These are phyloP conservation scores for Augochlora pura DNA, from an alignment of 1,140 invertebrate genomes.

Conservation along the genomic window DNA sequence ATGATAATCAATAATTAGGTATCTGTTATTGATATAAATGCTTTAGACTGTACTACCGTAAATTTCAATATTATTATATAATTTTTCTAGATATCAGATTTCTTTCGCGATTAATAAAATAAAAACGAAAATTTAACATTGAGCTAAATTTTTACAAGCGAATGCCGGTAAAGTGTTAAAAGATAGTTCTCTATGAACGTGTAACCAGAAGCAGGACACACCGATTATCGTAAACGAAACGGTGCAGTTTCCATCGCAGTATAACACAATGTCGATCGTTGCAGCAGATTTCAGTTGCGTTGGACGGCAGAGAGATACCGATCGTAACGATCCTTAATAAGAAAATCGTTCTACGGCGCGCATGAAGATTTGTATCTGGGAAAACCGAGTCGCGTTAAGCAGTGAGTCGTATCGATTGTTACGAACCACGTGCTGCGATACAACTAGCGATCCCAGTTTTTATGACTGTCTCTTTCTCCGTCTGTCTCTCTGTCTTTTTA, in stretches of 20 bases:
- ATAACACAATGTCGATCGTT: background rate
- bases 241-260: background rate
- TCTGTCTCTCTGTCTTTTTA: too few species aligned
- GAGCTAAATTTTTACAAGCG: too few species aligned
- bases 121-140: too few species aligned
- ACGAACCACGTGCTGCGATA: slow-evolving; percentile 26
- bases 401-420: slow-evolving; percentile 39
- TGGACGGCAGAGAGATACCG: slow-evolving; percentile 24
- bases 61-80: too few species aligned
- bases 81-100: too few species aligned
- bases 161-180: too few species aligned
- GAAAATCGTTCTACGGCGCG: slow-evolving; percentile 26
- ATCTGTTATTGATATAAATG: too few species aligned
- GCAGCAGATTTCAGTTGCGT: slow-evolving; percentile 12
- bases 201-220: slow-evolving; percentile 12
- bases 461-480: background rate
- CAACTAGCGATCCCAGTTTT: slow-evolving; percentile 7
- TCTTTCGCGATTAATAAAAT: too few species aligned
- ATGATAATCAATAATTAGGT: too few species aligned
- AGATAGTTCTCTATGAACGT: background rate
- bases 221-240: slow-evolving; percentile 28
- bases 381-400: slow-evolving; percentile 32
- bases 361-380: slow-evolving; percentile 44
- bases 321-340: slow-evolving; percentile 35
- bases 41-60: too few species aligned